Conservation (phyloP, 2,888 invertebrate species). For the Nomada ruficornis region DNA sequence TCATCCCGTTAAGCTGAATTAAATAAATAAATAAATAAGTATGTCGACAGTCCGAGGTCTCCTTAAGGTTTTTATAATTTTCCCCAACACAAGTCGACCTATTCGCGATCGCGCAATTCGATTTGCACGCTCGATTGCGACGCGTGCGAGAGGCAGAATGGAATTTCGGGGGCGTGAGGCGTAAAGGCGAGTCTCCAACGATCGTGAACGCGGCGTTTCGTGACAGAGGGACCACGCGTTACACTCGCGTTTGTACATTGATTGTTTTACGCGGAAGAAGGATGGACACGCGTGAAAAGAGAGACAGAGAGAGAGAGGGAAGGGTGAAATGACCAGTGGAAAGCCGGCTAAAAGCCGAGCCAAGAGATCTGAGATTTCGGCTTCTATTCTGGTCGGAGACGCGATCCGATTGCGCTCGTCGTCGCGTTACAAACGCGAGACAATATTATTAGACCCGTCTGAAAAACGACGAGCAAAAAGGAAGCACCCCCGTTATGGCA, state of each 20-base stretch:
- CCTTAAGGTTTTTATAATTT: conserved; percentile 23
- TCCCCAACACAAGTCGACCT: background rate
- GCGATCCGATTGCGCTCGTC: conserved; percentile 79
- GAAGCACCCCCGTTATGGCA: background rate
- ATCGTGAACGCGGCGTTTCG: conserved; percentile 40
- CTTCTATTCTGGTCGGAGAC: conserved; percentile 78
- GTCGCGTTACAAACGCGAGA: conserved; percentile 78
- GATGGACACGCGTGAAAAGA: background rate
- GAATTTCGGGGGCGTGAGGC: conserved; percentile 49
- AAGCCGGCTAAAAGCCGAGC: conserved; percentile 70
- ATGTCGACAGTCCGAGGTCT: too few species aligned
- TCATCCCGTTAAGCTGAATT: too few species aligned
- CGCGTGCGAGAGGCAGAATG: background rate
- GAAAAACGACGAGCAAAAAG: conserved; percentile 42
- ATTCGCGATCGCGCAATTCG: background rate
- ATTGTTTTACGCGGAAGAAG: background rate
- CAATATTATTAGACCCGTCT: conserved; percentile 79
- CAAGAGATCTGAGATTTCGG: conserved; percentile 78
- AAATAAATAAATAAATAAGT: too few species aligned
- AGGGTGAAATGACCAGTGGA: conserved; percentile 31
- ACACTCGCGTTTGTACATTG: conserved; percentile 1
- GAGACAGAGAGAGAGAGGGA: conserved; percentile 11
- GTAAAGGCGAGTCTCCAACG: conserved; percentile 28
- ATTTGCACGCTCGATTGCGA: background rate
- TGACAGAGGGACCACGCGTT: conserved; percentile 7